Evolutionary conservation across 2,797 vertebrate species (phyloP), one percentile per base, ranked within the genome.

Genomic region (Tokudaia tokunoshimensis): DNA sequence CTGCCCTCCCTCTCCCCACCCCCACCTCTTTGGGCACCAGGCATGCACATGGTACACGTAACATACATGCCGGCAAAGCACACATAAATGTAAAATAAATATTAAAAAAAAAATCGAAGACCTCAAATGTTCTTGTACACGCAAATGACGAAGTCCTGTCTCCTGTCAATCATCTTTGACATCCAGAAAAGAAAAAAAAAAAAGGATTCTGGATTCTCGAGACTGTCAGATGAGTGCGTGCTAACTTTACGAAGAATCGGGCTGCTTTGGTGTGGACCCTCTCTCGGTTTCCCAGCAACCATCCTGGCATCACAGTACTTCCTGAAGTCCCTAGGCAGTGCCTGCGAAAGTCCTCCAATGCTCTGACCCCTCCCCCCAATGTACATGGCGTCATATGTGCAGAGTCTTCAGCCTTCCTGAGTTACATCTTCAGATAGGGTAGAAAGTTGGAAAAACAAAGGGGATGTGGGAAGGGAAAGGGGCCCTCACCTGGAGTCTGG

Each of bases 231-330:
- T 74, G 55, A 76, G 26, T 6, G 3, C 3, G 0, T 6, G 24
- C 22, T 3, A 29, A n/a, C 14, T 12, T 47, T 29, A 3, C 0
- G 11, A 34, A 78, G 29, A 59, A 4, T 34, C 31, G 0, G 7
- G 34, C 81, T 19, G 11, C n/a, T 59, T 75, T 24, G 3, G 17
- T 20, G n/a, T 29, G n/a, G 9, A n/a, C 24, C 24, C 4, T 29
- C 50, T 17, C 22, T 17, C 8, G 8, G 5, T 72, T 87, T 41
- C n/a, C n/a, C 50, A 86, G 50, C 29, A 87, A 13, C 50, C 52
- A 55, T 67, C 57, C 9, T 15, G 50, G 67, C 83, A n/a, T n/a
- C 31, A 52, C 0, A n/a, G 20, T 3, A n/a, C 20, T 52, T 86
- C 22, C 34, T 3, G 2, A 26, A 31, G 70, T 34, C 17, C 10